Evolutionary conservation across 64 coral and sea anemone species (phyloP).

Genomic region (Stylophora pistillata): DNA sequence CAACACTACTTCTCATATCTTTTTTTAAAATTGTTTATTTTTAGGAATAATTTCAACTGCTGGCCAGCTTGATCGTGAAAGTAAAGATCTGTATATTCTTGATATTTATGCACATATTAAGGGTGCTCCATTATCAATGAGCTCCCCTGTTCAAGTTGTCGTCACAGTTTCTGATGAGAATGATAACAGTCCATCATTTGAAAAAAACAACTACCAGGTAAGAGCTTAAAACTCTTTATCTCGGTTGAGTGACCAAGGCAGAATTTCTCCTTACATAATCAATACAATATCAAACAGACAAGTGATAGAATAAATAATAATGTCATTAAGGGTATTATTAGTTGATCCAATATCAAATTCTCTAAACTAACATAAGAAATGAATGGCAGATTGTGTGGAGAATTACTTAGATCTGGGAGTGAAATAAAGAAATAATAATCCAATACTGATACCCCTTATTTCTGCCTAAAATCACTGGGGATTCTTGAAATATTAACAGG

Average conservation of each 20-base stretch:
- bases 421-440: too few species aligned
- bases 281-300: too few species aligned
- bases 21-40: neutral
- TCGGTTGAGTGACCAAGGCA: neutral
- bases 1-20: neutral
- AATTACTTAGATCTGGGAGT: too few species aligned
- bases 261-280: too few species aligned
- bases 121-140: conserved; percentile 56
- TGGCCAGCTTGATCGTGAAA: conserved; percentile 70
- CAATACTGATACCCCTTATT: too few species aligned
- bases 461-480: too few species aligned
- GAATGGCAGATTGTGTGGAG: too few species aligned
- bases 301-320: too few species aligned
- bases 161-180: conserved; percentile 93
- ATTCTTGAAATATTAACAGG: too few species aligned
- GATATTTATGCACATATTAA: conserved; percentile 70
- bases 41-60: conserved; percentile 81
- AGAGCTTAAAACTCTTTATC: neutral
- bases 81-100: conserved; percentile 55
- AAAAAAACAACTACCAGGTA: conserved; percentile 62
- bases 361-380: too few species aligned
- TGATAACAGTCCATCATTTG: conserved; percentile 83
- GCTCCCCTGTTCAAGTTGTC: conserved; percentile 73
- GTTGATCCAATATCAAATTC: too few species aligned
- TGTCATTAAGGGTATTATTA: too few species aligned